phyloP scores from a whole-genome alignment of 1,140 invertebrate genomes.

The Drosophila nikananu region DNA sequence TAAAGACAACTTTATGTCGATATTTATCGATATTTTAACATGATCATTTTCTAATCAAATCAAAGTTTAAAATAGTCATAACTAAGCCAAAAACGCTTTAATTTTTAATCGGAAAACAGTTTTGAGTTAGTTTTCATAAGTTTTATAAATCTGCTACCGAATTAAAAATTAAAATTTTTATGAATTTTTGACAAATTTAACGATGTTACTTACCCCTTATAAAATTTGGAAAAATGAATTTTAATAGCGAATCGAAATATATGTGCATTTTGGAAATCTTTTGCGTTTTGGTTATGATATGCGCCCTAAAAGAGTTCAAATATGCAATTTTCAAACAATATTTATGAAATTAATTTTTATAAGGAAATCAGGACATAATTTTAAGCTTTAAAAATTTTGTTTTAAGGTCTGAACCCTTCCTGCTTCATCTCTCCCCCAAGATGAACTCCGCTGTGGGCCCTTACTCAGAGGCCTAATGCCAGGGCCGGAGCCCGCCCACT shows the following conservation, averaged over 20 bases:
- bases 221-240: background rate
- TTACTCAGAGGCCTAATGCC: background rate
- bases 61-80: background rate
- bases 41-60: too few species aligned
- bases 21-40: too few species aligned
- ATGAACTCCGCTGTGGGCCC: background rate
- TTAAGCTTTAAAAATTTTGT: background rate
- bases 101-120: background rate
- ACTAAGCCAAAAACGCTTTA: background rate
- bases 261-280: background rate
- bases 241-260: background rate
- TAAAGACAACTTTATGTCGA: too few species aligned
- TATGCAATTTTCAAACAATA: background rate
- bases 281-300: background rate
- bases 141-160: background rate
- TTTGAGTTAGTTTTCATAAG: background rate
- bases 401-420: background rate
- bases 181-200: background rate
- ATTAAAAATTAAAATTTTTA: background rate
- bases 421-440: background rate
- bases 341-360: background rate
- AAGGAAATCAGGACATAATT: background rate
- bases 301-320: background rate
- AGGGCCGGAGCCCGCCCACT: constrained; percentile 1
- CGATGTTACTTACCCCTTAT: background rate